Evolutionary conservation across 2,888 invertebrate genomes (phyloP), one percentile per base, ranked within the genome.

Genomic region (Linnaemya tessellans): DNA sequence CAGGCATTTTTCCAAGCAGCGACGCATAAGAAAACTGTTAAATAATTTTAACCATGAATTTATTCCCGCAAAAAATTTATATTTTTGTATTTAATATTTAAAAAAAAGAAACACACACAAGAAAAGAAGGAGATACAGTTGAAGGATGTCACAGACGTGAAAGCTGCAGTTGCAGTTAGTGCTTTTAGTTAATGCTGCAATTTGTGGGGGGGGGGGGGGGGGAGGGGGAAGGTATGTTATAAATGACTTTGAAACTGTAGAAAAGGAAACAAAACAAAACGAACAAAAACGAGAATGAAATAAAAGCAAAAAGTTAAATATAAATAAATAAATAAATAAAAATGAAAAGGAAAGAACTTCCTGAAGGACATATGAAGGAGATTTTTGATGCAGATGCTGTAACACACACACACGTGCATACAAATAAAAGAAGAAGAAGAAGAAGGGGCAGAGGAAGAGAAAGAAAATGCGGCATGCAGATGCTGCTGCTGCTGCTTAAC

Each of bases 331-430:
- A 58, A 73, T 13, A 75, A 56, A 75, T 30, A 70, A 43, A 51
- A 75, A 82, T 20, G 22, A 75, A 80, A n/a, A 60, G 67, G 65
- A 71, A 65, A 85, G 25, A 79, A 88, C 85, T 89, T 90, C 89
- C 90, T 91, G 91, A 90, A 90, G 90, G 90, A 91, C 91, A 89
- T 89, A 90, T 90, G 89, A 90, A 90, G 91, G 90, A 90, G 90
- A 90, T 89, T 88, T 83, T 71, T 9, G 75, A 56, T 43, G 30
- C 70, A 65, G 64, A 56, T 84, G 84, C 62, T 79, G 38, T 43
- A 65, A 54, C 46, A 58, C 73, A 38, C 15, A 56, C 30, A 22
- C 41, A 58, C 13, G n/a, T n/a, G 9, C 30, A 65, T n/a, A 46
- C 51, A 51, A 1, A 51, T 22, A 18, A 49, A 18, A 68, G 38